phyloP scores from a whole-genome alignment of 2,797 vertebrate genomes.

The Bucorvus abyssinicus region DNA sequence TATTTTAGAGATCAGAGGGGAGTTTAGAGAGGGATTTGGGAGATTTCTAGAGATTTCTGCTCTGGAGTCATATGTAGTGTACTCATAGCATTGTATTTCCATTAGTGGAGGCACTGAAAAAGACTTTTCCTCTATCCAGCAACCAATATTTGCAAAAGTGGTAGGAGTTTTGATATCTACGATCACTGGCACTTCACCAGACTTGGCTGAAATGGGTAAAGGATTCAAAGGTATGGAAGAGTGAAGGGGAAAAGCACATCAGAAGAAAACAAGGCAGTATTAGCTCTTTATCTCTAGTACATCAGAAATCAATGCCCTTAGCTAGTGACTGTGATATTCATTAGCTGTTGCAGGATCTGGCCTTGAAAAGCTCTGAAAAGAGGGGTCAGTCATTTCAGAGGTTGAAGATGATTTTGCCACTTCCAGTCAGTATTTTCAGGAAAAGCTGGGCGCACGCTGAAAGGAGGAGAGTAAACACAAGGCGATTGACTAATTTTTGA shows the following conservation, averaged over 20 bases:
- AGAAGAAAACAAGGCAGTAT: neutral
- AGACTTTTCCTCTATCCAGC: neutral
- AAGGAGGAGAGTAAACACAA: conserved; percentile 23
- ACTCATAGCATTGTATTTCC: neutral
- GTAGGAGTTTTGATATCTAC: neutral
- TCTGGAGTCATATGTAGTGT: neutral
- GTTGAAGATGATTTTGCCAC: neutral
- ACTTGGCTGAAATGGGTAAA: neutral
- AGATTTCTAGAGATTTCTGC: neutral
- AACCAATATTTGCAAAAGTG: neutral
- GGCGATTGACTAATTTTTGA: neutral
- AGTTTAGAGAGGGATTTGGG: neutral
- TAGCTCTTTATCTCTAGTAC: neutral
- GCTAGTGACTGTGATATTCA: neutral
- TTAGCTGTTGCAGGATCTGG: neutral
- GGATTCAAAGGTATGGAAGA: neutral
- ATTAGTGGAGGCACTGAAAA: neutral
- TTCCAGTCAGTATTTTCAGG: neutral
- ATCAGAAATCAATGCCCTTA: neutral
- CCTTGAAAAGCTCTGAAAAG: neutral
- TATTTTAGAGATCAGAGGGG: neutral
- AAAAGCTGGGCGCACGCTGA: neutral
- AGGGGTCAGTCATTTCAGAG: neutral
- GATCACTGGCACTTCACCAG: accelerated
- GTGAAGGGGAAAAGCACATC: neutral